A percentile compares a stretch with the other conserved stretches of the same genome.
phyloP scores from a whole-genome alignment of 1,140 invertebrate species.

The Brachionus manjavacas region DNA sequence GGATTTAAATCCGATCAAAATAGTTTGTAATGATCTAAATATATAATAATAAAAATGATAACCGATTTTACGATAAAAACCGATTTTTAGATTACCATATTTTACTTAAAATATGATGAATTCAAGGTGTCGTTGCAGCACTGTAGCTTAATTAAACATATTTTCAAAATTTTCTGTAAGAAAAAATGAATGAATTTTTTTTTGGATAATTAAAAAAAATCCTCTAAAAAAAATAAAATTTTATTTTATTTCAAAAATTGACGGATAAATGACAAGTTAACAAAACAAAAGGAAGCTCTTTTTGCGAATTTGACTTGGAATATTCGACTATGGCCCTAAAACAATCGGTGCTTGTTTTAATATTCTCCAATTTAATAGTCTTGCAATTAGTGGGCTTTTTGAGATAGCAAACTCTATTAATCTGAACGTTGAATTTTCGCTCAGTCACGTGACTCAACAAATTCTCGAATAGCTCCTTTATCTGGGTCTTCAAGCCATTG shows the following conservation, averaged over 20 bases:
- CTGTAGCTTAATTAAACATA: no score
- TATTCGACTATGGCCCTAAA: slow-evolving; percentile 30
- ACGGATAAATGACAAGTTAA: background rate
- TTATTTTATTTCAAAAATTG: background rate
- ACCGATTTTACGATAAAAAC: no score
- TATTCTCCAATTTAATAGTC: slow-evolving; percentile 6
- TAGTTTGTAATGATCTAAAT: no score
- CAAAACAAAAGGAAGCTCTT: slow-evolving; percentile 26
- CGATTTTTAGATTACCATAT: no score
- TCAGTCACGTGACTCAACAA: background rate
- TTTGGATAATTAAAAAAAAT: background rate
- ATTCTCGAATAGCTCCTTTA: background rate
- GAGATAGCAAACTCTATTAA: background rate
- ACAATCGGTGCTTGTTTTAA: slow-evolving; percentile 15
- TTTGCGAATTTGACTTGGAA: background rate
- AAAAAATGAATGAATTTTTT: no score
- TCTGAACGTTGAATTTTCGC: background rate
- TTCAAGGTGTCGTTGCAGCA: no score
- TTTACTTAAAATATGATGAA: no score
- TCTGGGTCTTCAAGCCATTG: background rate
- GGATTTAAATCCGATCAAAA: no score
- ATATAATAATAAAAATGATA: no score
- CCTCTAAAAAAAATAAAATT: background rate
- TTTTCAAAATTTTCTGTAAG: no score
- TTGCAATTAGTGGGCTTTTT: slow-evolving; percentile 15